phyloP scores from a whole-genome alignment of 1,140 invertebrate genomes.

The Diorhabda carinulata region DNA sequence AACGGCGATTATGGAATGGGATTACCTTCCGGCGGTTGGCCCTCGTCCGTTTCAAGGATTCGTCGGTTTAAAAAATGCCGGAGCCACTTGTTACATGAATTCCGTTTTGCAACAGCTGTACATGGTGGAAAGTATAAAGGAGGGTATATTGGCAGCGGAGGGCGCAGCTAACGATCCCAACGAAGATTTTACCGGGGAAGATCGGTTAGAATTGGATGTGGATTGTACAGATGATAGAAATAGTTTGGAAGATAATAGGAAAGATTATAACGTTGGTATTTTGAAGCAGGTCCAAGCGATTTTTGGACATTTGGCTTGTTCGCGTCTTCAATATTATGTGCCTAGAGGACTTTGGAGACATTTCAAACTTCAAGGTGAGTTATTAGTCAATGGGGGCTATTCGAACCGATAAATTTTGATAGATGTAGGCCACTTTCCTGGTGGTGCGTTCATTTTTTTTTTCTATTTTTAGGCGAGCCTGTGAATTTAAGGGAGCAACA shows the following conservation, averaged over 20 bases:
- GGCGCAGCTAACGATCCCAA: constrained; percentile 84
- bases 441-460: background rate
- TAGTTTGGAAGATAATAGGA: constrained; percentile 56
- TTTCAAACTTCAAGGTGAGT: constrained; percentile 67
- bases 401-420: background rate
- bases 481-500: constrained; percentile 97
- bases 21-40: constrained; percentile 93
- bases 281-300: constrained; percentile 97
- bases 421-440: no score
- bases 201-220: constrained; percentile 48
- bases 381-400: background rate
- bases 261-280: constrained; percentile 93
- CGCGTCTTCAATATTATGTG: constrained; percentile 95
- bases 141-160: constrained; percentile 69
- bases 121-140: constrained; percentile 88
- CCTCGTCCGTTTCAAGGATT: constrained; percentile 85
- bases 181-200: constrained; percentile 87
- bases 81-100: constrained; percentile 99
- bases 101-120: constrained; percentile 95
- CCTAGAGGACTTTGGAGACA: constrained; percentile 96
- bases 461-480: constrained; percentile 73
- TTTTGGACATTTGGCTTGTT: constrained; percentile 94
- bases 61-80: constrained; percentile 96
- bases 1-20: constrained; percentile 88
- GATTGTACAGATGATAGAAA: constrained; percentile 51